Base-by-base conservation (phyloP, 1,140 invertebrate species). In the Papilio polytes region DNA sequence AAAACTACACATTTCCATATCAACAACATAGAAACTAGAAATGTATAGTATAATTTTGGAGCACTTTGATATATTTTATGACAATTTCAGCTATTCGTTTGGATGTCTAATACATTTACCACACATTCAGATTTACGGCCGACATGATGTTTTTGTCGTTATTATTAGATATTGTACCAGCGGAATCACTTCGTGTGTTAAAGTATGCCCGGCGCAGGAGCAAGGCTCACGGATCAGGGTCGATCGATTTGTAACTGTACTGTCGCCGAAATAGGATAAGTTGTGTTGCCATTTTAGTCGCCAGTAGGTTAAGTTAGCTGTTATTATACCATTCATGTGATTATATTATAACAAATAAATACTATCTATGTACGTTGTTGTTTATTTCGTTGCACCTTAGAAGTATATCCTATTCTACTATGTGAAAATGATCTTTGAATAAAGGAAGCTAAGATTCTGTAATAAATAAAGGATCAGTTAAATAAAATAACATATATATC, bases 231-330 rank as follows among this genome's bases (percentile, higher is more conserved):
- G 22, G 63, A 70, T 70, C 63, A 22, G 44, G 48, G 74, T 80
- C 66, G 77, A 80, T 78, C 31, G 82, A 56, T 78, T 82, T 80
- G 79, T 82, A 82, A 82, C 76, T 63, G 79, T 78, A 73, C 44
- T 56, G 79, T 82, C 46, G 72, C 56, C 63, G 31, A 80, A 70
- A 51, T 80, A 80, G 79, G 31, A 78, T 82, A 81, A 74, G 76
- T 80, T 44, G 72, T 80, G 88, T 91, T 92, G 90, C 91, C 91
- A 91, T 91, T 90, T 90, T 88, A 88, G 87, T 86, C 80, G 88
- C 59, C 26, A 86, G 82, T 90, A 92, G 88, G 83, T 84, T 92
- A 90, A 87, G 82, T 87, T 84, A 88, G 85, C 81, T 79, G 81
- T 87, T 85, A 84, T 76, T 74, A 79, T 76, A 70, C 20, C 44